Evolutionary conservation across 2,113 vertebrate genomes (phyloP).

Genomic region (Perca fluviatilis): DNA sequence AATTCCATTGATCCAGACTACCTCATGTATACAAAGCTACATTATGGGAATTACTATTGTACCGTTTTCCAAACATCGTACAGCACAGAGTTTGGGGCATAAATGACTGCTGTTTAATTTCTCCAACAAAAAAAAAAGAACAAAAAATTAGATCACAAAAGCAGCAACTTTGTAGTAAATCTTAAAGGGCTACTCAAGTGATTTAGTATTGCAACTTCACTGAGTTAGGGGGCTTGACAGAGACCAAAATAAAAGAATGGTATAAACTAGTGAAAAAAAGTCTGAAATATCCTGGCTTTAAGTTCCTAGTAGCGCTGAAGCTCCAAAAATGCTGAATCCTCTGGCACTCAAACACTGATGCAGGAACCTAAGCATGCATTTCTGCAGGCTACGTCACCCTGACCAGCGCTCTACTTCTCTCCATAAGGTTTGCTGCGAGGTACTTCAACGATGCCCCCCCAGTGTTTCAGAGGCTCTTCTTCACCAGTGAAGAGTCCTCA

Average conservation of each 20-base stretch:
- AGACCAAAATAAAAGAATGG: not conserved
- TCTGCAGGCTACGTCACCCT: not conserved
- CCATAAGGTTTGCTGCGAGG: conserved; percentile 89
- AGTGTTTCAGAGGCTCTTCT: conserved; percentile 96
- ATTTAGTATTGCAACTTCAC: not conserved
- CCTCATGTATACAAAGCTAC: too few relatives aligned
- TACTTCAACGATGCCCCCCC: conserved; percentile 93
- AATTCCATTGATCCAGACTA: too few relatives aligned
- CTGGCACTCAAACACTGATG: not conserved
- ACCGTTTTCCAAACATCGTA: too few relatives aligned
- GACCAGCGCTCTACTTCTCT: not conserved
- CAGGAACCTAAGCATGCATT: not conserved
- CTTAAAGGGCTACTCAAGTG: too few relatives aligned
- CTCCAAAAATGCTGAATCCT: not conserved
- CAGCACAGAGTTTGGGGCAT: too few relatives aligned
- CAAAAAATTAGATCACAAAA: too few relatives aligned
- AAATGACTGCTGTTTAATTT: too few relatives aligned
- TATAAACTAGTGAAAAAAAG: not conserved
- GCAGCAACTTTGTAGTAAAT: too few relatives aligned
- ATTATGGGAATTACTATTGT: too few relatives aligned
- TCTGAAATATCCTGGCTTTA: too few relatives aligned
- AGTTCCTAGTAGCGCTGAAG: not conserved
- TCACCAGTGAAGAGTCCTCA: conserved; percentile 92
- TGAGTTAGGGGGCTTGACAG: not conserved
- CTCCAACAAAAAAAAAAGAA: too few relatives aligned